A percentile compares a stretch with the other conserved stretches of the same genome.
These are phyloP conservation scores for Macrosiphum euphorbiae DNA, from an alignment of 2,888 invertebrate species.

Conservation along the genomic window DNA sequence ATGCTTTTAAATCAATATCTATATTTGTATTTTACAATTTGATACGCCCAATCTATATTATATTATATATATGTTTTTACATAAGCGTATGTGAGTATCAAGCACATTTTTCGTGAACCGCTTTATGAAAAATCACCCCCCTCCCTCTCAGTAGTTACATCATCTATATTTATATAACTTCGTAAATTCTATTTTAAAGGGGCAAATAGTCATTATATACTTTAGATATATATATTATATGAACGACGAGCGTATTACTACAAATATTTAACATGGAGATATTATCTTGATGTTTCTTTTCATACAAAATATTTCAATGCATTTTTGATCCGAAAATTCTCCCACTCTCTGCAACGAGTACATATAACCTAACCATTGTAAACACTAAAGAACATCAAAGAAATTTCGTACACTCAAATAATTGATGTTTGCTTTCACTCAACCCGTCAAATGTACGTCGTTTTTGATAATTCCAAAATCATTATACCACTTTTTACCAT, in stretches of 20 bases:
- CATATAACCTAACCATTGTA: not conserved
- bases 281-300: not conserved
- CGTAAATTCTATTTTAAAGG: not conserved
- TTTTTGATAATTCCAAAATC: not conserved
- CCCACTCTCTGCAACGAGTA: not conserved
- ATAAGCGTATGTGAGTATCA: not conserved
- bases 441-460: not conserved
- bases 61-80: not conserved
- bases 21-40: not conserved
- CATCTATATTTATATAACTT: not conserved
- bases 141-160: not conserved
- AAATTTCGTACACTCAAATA: not conserved
- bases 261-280: not conserved
- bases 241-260: not conserved
- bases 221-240: not conserved
- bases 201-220: not conserved
- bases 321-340: not conserved
- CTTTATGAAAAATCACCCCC: not conserved
- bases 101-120: not conserved
- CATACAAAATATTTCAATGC: not conserved
- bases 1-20: not conserved
- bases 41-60: not conserved
- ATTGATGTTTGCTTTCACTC: not conserved
- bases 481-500: not conserved
- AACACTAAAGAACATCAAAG: constrained; percentile 2